Evolutionary conservation across 2,113 vertebrate species (phyloP).

Genomic region (Psilopsiagon aymara): DNA sequence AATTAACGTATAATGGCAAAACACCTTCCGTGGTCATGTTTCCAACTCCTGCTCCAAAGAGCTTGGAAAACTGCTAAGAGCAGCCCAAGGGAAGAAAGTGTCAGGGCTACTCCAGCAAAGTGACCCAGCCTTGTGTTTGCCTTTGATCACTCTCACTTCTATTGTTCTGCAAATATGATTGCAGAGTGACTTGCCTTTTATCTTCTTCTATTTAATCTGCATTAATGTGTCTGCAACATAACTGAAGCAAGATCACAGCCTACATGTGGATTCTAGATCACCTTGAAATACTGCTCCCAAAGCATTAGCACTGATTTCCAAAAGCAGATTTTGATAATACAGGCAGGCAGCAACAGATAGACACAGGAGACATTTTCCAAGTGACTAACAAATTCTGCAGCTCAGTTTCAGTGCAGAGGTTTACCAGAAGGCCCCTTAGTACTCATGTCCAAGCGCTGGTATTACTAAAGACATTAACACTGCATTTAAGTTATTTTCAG

Average conservation of each 20-base stretch:
- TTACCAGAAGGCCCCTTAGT: neutral
- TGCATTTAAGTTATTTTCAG: neutral
- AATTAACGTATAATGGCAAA: neutral
- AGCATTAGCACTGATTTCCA: neutral
- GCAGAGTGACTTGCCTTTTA: slow-evolving; percentile 13
- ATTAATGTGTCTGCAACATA: neutral
- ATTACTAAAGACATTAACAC: neutral
- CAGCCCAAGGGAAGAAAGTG: neutral
- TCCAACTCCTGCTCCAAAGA: slow-evolving; percentile 4
- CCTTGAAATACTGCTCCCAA: neutral
- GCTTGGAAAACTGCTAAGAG: slow-evolving; percentile 15
- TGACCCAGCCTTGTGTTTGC: neutral
- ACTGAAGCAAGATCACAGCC: neutral
- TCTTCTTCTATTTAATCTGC: slow-evolving; percentile 24
- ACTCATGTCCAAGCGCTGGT: neutral
- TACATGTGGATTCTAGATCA: neutral
- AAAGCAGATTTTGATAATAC: neutral
- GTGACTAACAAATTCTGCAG: neutral
- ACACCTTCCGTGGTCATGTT: neutral
- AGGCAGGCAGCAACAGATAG: neutral
- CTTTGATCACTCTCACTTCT: slow-evolving; percentile 18
- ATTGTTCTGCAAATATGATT: neutral
- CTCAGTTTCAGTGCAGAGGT: neutral
- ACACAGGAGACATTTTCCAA: neutral
- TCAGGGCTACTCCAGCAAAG: neutral